Percentiles rank a stretch among this genome's conserved stretches.
These are phyloP conservation scores for Oscarella lobularis DNA, from an alignment of 37 sponge, comb jelly and placozoan genomes.

Conservation along the genomic window DNA sequence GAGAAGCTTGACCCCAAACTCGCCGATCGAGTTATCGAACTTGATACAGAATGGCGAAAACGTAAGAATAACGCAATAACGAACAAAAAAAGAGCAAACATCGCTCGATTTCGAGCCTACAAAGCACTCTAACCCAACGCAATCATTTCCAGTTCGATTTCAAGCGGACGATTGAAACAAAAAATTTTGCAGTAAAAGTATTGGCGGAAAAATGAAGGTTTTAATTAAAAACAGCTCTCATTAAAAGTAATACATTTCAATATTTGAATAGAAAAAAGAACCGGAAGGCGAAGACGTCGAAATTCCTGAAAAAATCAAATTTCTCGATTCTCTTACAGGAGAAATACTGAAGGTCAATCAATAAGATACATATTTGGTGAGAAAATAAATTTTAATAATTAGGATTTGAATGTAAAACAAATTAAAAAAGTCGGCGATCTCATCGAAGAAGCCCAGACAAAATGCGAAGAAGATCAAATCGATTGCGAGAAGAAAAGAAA, in stretches of 20 bases:
- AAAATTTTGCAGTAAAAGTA: conserved; percentile 56
- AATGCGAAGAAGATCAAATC: conserved; percentile 29
- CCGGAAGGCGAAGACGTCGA: conserved; percentile 12
- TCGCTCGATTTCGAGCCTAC: too few species aligned
- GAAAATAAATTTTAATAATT: too few species aligned
- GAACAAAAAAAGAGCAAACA: background rate
- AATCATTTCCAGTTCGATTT: conserved; percentile 46
- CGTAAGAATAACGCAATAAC: conserved; percentile 16
- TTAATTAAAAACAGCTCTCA: conserved; percentile 12
- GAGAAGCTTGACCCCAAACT: conserved; percentile 35
- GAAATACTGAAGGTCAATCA: too few species aligned
- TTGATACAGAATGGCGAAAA: conserved; percentile 86
- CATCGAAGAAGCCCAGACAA: conserved; percentile 37
- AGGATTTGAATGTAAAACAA: conserved; percentile 23
- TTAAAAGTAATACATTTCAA: background rate
- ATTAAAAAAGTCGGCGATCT: conserved; percentile 52
- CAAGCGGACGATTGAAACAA: conserved; percentile 93
- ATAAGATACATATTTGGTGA: too few species aligned
- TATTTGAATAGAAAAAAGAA: conserved; percentile 9
- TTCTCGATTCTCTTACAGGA: too few species aligned
- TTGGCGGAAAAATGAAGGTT: conserved; percentile 86
- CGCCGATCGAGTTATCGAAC: conserved; percentile 83
- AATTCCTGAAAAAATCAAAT: conserved; percentile 15
- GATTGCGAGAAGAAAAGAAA: conserved; percentile 43
- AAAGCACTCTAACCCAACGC: background rate